phyloP scores from a whole-genome alignment of 2,888 invertebrate genomes.

The Drosophila monieri region DNA sequence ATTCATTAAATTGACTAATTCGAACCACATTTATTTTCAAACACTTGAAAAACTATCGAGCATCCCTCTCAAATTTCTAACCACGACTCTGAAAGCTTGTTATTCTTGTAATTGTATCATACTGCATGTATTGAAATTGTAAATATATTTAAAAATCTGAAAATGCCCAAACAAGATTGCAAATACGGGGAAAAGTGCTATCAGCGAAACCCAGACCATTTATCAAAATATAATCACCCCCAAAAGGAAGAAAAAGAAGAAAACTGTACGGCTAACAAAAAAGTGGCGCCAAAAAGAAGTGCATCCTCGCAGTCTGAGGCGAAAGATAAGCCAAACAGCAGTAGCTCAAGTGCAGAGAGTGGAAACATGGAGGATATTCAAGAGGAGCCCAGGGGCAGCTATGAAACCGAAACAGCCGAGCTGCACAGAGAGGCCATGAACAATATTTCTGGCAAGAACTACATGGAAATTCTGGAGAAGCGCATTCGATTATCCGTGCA shows the following conservation, averaged over 20 bases:
- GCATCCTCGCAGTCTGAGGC: conserved; percentile 33
- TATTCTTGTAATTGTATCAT: conserved; percentile 12
- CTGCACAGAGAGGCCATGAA: conserved; percentile 70
- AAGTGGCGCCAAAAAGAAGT: conserved; percentile 69
- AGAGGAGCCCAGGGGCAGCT: conserved; percentile 37
- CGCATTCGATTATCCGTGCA: conserved; percentile 79
- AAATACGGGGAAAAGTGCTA: conserved; percentile 92
- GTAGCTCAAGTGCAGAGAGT: conserved; percentile 19
- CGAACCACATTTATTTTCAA: background rate
- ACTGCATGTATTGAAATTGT: conserved; percentile 15
- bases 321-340: conserved; percentile 27
- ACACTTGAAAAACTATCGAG: background rate
- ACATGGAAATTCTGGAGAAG: conserved; percentile 76
- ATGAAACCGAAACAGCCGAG: conserved; percentile 61
- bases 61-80: background rate
- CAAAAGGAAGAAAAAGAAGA: conserved; percentile 68
- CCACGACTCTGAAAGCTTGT: conserved; percentile 12
- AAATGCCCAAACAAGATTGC: conserved; percentile 86
- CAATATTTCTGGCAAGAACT: conserved; percentile 78
- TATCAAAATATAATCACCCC: conserved; percentile 91
- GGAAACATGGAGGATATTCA: conserved; percentile 19
- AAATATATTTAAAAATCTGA: conserved; percentile 8
- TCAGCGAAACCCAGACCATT: conserved; percentile 91
- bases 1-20: background rate
- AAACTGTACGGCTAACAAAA: conserved; percentile 24